Base-by-base conservation (phyloP, 2,888 invertebrate species). In the Linyphia triangularis region DNA sequence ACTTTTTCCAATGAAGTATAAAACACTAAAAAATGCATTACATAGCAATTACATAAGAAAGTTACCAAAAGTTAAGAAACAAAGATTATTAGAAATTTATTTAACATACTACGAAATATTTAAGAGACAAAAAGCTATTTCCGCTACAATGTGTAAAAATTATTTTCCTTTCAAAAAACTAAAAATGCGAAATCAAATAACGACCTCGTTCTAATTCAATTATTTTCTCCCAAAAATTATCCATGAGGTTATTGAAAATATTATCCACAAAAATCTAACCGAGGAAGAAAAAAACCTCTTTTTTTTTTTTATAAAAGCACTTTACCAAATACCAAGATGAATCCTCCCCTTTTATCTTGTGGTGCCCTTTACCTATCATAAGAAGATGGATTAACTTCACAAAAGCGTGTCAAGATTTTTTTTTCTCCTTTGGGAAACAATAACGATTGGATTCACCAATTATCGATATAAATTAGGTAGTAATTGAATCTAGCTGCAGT, bases 401-500 rank as follows among this genome's bases (percentile, higher is more conserved):
- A 26, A 2, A 63, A 57, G 63, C 26, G 24, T 26, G 16, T 63
- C 57, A 24, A 19, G 5, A n/a, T 33, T 26, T 33, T 67, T 67
- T 67, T 67, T 67, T 19, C 30, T 28, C 2, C 7, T 28, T 3
- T 3, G n/a, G 51, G 33, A 33, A 67, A 33, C 33, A 67, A 67
- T 67, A 30, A 67, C 33, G 67, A 33, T 33, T 33, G 67, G 33
- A 33, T 67, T 67, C 30, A 6, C 67, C 67, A 67, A 67, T 67
- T 67, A 67, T 67, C 67, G 67, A 67, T 67, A 67, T 67, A 67
- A 67, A 67, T 67, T 67, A 67, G 33, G 33, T 9, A 67, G 67
- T 67, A 67, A 67, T 67, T 67, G 67, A 67, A 67, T 67, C 30
- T 67, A 67, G 30, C 67, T 67, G 67, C 30, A n/a, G 33, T 30